phyloP scores from a whole-genome alignment of 2,113 vertebrate genomes.

The Rattus rattus region DNA sequence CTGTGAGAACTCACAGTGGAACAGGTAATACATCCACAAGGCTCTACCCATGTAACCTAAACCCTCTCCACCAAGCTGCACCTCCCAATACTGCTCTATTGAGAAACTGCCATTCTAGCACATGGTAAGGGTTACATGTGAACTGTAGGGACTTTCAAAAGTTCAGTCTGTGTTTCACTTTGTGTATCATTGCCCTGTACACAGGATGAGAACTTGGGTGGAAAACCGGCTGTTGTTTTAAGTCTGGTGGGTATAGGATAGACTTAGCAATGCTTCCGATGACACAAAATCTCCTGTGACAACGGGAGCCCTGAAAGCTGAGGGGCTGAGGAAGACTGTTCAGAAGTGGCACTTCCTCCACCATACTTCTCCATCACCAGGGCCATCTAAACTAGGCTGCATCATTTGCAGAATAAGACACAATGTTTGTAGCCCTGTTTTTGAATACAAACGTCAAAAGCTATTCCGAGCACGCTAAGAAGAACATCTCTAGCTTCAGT shows the following conservation, averaged over 20 bases:
- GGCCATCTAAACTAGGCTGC: neutral
- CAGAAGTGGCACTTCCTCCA: neutral
- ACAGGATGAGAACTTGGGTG: neutral
- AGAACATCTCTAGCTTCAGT: neutral
- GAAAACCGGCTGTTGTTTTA: neutral
- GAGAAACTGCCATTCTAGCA: neutral
- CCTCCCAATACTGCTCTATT: neutral
- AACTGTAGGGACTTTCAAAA: neutral
- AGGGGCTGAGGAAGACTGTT: neutral
- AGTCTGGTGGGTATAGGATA: neutral
- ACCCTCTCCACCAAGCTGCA: neutral
- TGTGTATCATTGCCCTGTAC: neutral
- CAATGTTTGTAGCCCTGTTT: neutral
- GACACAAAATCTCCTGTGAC: neutral
- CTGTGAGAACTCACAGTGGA: neutral
- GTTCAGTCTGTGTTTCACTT: neutral
- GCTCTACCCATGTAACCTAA: neutral
- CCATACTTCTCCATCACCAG: neutral
- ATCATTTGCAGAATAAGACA: neutral
- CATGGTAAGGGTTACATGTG: neutral
- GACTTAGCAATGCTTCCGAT: neutral
- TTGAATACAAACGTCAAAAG: neutral
- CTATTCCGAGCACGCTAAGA: neutral
- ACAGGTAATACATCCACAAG: neutral
- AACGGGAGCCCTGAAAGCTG: neutral